phyloP scores from a whole-genome alignment of 2,888 invertebrate species.

The Ormia ochracea region DNA sequence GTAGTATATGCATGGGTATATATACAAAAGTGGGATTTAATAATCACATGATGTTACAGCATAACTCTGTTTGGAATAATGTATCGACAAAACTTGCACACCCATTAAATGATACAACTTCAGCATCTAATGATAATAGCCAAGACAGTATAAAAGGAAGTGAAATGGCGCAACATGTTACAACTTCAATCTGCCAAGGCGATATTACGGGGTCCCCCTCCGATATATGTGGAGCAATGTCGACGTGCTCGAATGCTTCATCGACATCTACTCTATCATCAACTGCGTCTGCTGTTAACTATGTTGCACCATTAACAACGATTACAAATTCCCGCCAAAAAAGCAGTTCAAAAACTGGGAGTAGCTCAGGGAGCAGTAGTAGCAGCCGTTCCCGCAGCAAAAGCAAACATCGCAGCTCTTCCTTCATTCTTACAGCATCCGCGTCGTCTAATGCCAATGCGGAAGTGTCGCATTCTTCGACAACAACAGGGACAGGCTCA shows the following conservation, averaged over 20 bases:
- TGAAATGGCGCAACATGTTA: conserved; percentile 68
- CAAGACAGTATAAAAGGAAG: conserved; percentile 65
- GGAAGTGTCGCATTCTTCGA: conserved; percentile 53
- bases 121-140: conserved; percentile 63
- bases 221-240: conserved; percentile 62
- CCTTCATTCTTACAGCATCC: conserved; percentile 45
- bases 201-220: conserved; percentile 62
- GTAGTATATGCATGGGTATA: conserved; percentile 86
- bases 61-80: conserved; percentile 73
- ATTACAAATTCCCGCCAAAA: conserved; percentile 77
- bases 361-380: conserved; percentile 66
- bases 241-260: conserved; percentile 63
- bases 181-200: conserved; percentile 67
- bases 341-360: conserved; percentile 70
- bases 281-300: conserved; percentile 42
- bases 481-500: conserved; percentile 31
- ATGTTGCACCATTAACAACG: conserved; percentile 72
- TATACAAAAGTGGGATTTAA: conserved; percentile 88
- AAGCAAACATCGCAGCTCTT: conserved; percentile 60
- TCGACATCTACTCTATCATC: conserved; percentile 66
- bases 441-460: conserved; percentile 54
- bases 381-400: conserved; percentile 71
- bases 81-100: conserved; percentile 66
- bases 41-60: conserved; percentile 83
- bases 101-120: conserved; percentile 33